Base-by-base conservation (phyloP, 2,797 vertebrate genomes). In the Australoheros facetus region DNA sequence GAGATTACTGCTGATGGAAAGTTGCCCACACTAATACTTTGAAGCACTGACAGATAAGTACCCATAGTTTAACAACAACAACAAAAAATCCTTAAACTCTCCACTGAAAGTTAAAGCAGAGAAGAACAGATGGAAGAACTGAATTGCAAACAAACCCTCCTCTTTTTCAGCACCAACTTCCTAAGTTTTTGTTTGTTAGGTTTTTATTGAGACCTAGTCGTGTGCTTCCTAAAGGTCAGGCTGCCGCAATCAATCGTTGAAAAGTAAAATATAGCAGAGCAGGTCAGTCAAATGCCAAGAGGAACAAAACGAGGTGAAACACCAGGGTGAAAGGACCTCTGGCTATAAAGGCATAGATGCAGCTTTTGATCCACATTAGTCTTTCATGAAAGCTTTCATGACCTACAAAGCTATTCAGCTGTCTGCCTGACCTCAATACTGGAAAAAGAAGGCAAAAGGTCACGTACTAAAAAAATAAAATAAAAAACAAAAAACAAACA, bases 361-460 rank as follows among this genome's bases (percentile, higher is more conserved):
- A 54, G 59, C 51, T 81, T 75, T 64, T 74, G 70, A 80, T 71
- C 56, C 13, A 64, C 53, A 78, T 60, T 45, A 10, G 57, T 71
- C 64, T 56, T 28, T 32, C 26, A 73, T 76, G 23, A 66, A 70
- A 26, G 37, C 71, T 78, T 84, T 85, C 7, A 57, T 58, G 73
- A 85, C 69, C 72, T 60, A 75, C 59, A 73, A 78, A 85, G 71
- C 81, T 13, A 66, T 69, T 83, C 73, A 55, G 19, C 51, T n/a
- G 56, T 79, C 71, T 54, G 78, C 71, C 56, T 59, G 75, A 78
- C 77, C 82, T 82, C 69, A 70, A 56, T 57, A 72, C 7, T 8
- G 32, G 23, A 42, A 23, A 30, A 73, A 71, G 37, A 34, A 14
- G 4, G 56, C 0, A 26, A 53, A 73, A 57, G 60, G 23, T 28